phyloP scores from a whole-genome alignment of 2,888 invertebrate species.

The Pristionchus entomophagus region DNA sequence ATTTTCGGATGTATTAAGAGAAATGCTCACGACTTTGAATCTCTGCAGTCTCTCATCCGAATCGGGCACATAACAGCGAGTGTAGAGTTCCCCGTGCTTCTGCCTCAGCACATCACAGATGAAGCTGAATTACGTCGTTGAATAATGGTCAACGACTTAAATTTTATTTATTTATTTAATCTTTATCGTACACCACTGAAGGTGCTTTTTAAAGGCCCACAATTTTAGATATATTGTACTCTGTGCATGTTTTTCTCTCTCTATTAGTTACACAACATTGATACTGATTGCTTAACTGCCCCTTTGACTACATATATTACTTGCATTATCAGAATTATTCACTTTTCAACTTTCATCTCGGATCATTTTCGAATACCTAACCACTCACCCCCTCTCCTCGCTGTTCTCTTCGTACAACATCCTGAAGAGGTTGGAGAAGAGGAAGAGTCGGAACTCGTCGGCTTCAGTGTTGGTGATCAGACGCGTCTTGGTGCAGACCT shows the following conservation, averaged over 20 bases:
- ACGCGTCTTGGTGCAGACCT: constrained; percentile 62
- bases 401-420: constrained; percentile 67
- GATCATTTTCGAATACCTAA: too few species aligned
- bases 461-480: constrained; percentile 49
- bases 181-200: too few species aligned
- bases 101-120: constrained; percentile 66
- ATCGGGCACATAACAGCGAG: constrained; percentile 70
- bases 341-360: too few species aligned
- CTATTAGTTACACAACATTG: too few species aligned
- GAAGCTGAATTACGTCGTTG: constrained; percentile 54
- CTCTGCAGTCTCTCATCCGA: constrained; percentile 56
- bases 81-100: constrained; percentile 68
- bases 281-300: too few species aligned
- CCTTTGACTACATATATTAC: too few species aligned
- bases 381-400: constrained; percentile 64
- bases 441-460: constrained; percentile 55
- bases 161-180: not conserved
- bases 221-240: too few species aligned
- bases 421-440: constrained; percentile 59
- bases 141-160: not conserved
- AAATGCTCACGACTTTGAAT: constrained; percentile 5
- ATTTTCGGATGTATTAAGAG: too few species aligned
- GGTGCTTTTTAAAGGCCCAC: too few species aligned
- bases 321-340: too few species aligned
- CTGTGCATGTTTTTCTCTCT: too few species aligned